Percentiles rank a stretch among this genome's conserved stretches.
phyloP scores from a whole-genome alignment of 2,113 vertebrate genomes.

The Orientallactaga bullata region DNA sequence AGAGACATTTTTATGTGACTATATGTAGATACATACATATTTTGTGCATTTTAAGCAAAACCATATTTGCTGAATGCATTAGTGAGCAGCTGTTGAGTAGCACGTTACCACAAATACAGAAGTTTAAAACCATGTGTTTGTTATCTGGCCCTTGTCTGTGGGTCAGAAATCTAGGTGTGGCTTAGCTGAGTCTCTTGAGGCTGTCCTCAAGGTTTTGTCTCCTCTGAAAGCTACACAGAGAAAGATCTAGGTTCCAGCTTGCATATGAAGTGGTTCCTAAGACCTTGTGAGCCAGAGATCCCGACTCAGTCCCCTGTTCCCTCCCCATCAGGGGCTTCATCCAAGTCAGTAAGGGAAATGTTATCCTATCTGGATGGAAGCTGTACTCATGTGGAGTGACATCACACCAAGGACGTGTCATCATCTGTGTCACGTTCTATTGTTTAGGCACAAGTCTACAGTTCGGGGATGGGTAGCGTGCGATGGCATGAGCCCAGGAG shows the following conservation, averaged over 20 bases:
- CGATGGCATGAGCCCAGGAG: not conserved
- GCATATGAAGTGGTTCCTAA: not conserved
- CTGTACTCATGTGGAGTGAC: not conserved
- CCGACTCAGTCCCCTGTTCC: not conserved
- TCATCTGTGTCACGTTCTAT: not conserved
- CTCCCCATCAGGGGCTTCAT: not conserved
- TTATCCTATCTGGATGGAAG: not conserved
- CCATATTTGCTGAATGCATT: not conserved
- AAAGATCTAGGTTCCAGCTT: not conserved
- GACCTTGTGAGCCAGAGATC: not conserved
- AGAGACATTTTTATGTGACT: not conserved
- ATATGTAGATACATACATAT: not conserved
- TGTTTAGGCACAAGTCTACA: not conserved
- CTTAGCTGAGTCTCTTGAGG: not conserved
- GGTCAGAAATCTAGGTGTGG: not conserved
- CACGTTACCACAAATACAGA: not conserved
- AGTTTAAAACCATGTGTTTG: not conserved
- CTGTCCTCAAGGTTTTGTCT: not conserved
- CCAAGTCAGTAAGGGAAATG: not conserved
- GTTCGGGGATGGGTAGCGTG: not conserved
- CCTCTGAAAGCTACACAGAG: not conserved
- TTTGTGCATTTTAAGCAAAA: not conserved
- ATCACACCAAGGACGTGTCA: not conserved
- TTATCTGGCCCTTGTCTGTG: not conserved
- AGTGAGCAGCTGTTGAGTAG: not conserved